Evolutionary conservation across 2,113 vertebrate genomes (phyloP).

Genomic region (Ahaetulla prasina): DNA sequence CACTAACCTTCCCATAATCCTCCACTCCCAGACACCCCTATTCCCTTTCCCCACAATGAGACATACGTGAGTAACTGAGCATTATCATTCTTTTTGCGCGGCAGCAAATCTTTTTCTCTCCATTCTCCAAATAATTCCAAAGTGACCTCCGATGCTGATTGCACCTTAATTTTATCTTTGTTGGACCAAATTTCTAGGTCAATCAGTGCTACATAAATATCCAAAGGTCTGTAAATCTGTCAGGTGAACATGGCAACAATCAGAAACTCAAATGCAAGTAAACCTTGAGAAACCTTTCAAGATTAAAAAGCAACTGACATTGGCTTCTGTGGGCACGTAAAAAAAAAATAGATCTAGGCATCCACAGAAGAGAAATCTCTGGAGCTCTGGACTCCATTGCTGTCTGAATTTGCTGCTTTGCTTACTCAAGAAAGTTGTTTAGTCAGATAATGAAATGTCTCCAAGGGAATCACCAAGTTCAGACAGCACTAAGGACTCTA

Average conservation of each 20-base stretch:
- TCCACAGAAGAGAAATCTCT: neutral
- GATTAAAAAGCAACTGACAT: neutral
- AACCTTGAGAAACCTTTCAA: neutral
- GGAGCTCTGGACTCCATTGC: neutral
- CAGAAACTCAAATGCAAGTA: fast-evolving
- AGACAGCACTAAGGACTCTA: neutral
- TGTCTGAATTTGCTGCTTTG: neutral
- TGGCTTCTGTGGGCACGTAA: neutral
- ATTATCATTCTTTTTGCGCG: slow-evolving; percentile 77
- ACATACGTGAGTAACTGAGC: slow-evolving; percentile 88
- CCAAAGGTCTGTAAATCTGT: slow-evolving; percentile 80
- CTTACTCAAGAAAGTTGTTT: neutral
- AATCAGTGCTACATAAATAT: slow-evolving; percentile 76
- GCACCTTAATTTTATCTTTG: slow-evolving; percentile 75
- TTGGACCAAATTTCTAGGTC: slow-evolving; percentile 85
- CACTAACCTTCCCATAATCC: neutral
- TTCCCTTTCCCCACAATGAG: neutral
- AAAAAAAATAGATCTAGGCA: neutral
- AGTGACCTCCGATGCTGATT: slow-evolving; percentile 58
- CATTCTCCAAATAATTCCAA: slow-evolving; percentile 78
- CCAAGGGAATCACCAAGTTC: neutral
- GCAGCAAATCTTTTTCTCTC: slow-evolving; percentile 64
- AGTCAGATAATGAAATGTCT: neutral
- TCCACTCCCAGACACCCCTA: neutral
- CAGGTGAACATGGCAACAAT: neutral